Conservation (phyloP, 2,888 invertebrate genomes). For the Drosophila subsilvestris region DNA sequence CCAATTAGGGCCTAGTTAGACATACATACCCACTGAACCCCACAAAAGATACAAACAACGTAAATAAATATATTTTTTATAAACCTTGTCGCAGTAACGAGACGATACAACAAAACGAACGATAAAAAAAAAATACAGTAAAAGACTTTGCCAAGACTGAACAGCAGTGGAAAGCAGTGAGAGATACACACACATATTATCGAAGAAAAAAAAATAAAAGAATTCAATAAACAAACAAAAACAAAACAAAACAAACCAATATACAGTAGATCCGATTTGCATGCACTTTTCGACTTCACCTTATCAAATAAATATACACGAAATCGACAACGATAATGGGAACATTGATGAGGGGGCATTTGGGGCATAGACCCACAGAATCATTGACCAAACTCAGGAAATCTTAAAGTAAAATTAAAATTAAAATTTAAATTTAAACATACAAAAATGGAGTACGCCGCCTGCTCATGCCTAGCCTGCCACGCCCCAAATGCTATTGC, state of each 20-base stretch:
- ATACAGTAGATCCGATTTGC: conserved; percentile 37
- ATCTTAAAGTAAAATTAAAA: conserved; percentile 53
- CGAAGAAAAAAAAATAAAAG: background rate
- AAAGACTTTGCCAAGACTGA: conserved; percentile 77
- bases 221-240: conserved; percentile 5
- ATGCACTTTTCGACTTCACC: conserved; percentile 47
- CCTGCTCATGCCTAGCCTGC: conserved; percentile 50
- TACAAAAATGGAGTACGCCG: conserved; percentile 57
- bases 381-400: conserved; percentile 64
- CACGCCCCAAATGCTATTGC: conserved; percentile 38
- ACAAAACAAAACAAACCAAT: no score
- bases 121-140: conserved; percentile 49
- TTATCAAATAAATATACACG: conserved; percentile 26
- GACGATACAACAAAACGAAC: conserved; percentile 33
- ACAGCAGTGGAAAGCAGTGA: conserved; percentile 61
- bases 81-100: conserved; percentile 58
- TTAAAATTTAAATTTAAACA: conserved; percentile 37
- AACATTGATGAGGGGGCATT: conserved; percentile 22
- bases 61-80: conserved; percentile 63
- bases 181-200: conserved; percentile 10
- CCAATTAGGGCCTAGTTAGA: conserved; percentile 56
- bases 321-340: conserved; percentile 5
- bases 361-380: conserved; percentile 31
- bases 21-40: conserved; percentile 25
- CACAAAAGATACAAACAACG: conserved; percentile 26